These are phyloP conservation scores for Monochamus saltuarius DNA, from an alignment of 1,140 invertebrate genomes.

Conservation along the genomic window DNA sequence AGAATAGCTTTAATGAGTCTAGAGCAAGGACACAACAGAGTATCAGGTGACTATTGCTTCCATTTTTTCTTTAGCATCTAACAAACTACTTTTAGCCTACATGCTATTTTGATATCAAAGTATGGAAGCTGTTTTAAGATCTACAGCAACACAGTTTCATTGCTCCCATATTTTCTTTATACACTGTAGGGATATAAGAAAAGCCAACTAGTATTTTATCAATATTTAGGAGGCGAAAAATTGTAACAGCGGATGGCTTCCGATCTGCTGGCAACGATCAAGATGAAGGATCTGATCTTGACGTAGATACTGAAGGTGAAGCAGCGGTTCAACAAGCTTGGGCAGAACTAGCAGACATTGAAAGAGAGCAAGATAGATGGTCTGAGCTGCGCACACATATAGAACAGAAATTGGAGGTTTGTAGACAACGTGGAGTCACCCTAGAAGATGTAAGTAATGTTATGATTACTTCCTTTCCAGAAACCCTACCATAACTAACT, in stretches of 20 bases:
- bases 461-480: not conserved
- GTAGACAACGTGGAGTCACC: conserved; percentile 69
- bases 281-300: conserved; percentile 27
- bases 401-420: conserved; percentile 76
- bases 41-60: conserved; percentile 56
- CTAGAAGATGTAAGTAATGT: conserved; percentile 73
- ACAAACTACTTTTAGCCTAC: no score
- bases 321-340: conserved; percentile 74
- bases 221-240: conserved; percentile 34
- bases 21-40: conserved; percentile 61
- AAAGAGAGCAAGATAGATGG: conserved; percentile 81
- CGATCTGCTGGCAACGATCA: conserved; percentile 43
- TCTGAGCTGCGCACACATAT: conserved; percentile 71
- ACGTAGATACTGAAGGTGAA: conserved; percentile 40
- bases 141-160: no score
- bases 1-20: conserved; percentile 57
- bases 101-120: no score
- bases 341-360: conserved; percentile 79
- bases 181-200: no score
- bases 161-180: no score
- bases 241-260: conserved; percentile 43
- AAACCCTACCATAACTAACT: not conserved
- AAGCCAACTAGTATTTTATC: no score
- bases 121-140: no score
- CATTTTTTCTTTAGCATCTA: not conserved